These are phyloP conservation scores for Pachycephala philippinensis DNA, from an alignment of 2,113 vertebrate species.

Conservation along the genomic window DNA sequence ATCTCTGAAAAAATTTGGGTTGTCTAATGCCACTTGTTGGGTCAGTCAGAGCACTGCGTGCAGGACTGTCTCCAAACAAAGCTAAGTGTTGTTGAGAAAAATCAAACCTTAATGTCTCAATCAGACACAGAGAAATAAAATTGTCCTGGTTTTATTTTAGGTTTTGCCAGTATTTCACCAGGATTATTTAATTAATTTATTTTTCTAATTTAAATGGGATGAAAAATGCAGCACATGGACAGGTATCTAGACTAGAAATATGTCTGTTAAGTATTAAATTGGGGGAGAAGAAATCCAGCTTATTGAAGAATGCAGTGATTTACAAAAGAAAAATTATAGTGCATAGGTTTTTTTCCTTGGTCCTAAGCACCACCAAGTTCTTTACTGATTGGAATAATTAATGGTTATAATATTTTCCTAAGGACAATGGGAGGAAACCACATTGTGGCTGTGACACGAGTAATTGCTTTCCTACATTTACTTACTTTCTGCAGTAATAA, in stretches of 20 bases:
- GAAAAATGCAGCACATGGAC: background rate
- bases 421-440: background rate
- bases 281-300: background rate
- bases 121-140: background rate
- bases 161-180: background rate
- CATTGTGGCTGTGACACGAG: background rate
- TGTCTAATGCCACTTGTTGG: background rate
- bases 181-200: background rate
- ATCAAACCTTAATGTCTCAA: background rate
- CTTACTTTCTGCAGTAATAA: constrained; percentile 27
- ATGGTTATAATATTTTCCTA: background rate
- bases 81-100: background rate
- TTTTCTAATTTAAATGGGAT: background rate
- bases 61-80: background rate
- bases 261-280: background rate
- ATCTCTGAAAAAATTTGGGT: background rate
- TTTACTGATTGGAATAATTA: background rate
- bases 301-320: background rate
- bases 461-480: constrained; percentile 26
- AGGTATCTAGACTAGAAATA: background rate
- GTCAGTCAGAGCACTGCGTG: background rate
- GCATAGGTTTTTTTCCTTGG: background rate
- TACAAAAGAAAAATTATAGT: background rate
- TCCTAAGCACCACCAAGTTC: background rate
- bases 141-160: background rate